These are phyloP conservation scores for Stenopsyche tienmushanensis DNA, from an alignment of 1,140 invertebrate genomes.

Conservation along the genomic window DNA sequence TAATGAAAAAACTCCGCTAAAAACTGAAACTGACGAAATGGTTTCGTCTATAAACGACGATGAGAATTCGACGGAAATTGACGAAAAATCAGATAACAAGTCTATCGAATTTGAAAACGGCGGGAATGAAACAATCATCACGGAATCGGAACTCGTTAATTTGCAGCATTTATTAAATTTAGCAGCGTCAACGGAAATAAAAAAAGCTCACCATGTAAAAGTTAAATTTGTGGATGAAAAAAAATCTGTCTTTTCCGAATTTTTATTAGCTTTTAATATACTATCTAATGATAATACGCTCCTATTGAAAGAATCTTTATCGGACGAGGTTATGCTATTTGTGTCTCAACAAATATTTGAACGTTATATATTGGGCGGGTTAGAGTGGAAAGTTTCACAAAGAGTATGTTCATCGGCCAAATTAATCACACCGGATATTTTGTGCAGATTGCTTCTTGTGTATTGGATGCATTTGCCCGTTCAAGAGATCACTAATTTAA, in stretches of 20 bases:
- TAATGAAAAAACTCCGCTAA: not conserved
- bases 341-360: slow-evolving; percentile 63
- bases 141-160: slow-evolving; percentile 46
- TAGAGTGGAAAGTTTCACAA: slow-evolving; percentile 52
- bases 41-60: not conserved
- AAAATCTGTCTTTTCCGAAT: slow-evolving; percentile 45
- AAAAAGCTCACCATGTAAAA: slow-evolving; percentile 40
- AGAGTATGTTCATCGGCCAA: slow-evolving; percentile 55
- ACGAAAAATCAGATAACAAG: not conserved
- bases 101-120: not conserved
- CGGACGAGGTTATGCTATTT: slow-evolving; percentile 50
- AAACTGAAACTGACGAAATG: slow-evolving; percentile 6
- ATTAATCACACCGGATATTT: slow-evolving; percentile 58
- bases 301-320: slow-evolving; percentile 48
- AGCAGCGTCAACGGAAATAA: slow-evolving; percentile 42
- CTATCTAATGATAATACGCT: slow-evolving; percentile 46
- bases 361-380: slow-evolving; percentile 59
- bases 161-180: slow-evolving; percentile 49
- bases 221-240: slow-evolving; percentile 45
- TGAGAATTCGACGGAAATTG: not conserved
- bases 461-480: slow-evolving; percentile 64
- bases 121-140: slow-evolving; percentile 37
- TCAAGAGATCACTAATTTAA: slow-evolving; percentile 52
- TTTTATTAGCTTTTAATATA: slow-evolving; percentile 61
- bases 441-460: slow-evolving; percentile 65